These are phyloP conservation scores for Tetraneura akinire DNA, from an alignment of 1,140 invertebrate species.

Conservation along the genomic window DNA sequence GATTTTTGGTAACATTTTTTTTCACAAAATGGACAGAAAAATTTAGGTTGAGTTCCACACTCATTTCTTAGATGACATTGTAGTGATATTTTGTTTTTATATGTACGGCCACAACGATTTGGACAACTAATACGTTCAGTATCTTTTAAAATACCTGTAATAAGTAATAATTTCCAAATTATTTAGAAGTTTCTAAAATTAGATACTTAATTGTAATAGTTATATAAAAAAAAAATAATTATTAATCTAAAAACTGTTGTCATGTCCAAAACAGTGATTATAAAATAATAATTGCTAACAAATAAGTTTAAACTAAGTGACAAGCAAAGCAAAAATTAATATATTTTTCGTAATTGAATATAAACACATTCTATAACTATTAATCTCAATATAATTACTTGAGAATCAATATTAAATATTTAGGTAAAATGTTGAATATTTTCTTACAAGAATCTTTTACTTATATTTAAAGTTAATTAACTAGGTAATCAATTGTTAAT, in stretches of 20 bases:
- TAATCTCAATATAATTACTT: too few relatives aligned
- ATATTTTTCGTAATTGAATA: too few relatives aligned
- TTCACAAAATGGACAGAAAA: slow-evolving; percentile 60
- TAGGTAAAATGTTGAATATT: too few relatives aligned
- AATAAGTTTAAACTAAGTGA: neutral
- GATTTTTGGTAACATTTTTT: slow-evolving; percentile 51
- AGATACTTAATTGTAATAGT: too few relatives aligned
- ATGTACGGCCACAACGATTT: slow-evolving; percentile 51
- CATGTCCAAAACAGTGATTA: slow-evolving; percentile 1
- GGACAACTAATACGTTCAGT: slow-evolving; percentile 41
- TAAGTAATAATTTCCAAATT: neutral
- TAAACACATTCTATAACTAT: too few relatives aligned
- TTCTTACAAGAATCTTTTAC: too few relatives aligned
- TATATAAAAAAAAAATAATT: neutral
- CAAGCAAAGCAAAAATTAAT: slow-evolving; percentile 12
- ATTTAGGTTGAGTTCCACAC: slow-evolving; percentile 62
- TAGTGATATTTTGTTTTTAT: slow-evolving; percentile 54
- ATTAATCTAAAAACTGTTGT: slow-evolving; percentile 11
- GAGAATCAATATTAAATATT: too few relatives aligned
- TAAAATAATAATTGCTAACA: slow-evolving; percentile 5
- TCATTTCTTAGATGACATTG: slow-evolving; percentile 62
- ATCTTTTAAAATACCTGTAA: slow-evolving; percentile 7
- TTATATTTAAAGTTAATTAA: too few relatives aligned
- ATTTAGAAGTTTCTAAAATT: too few relatives aligned
- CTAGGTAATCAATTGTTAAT: too few relatives aligned